Evolutionary conservation across 2,888 invertebrate species (phyloP).

Genomic region (Dynastes grantii): DNA sequence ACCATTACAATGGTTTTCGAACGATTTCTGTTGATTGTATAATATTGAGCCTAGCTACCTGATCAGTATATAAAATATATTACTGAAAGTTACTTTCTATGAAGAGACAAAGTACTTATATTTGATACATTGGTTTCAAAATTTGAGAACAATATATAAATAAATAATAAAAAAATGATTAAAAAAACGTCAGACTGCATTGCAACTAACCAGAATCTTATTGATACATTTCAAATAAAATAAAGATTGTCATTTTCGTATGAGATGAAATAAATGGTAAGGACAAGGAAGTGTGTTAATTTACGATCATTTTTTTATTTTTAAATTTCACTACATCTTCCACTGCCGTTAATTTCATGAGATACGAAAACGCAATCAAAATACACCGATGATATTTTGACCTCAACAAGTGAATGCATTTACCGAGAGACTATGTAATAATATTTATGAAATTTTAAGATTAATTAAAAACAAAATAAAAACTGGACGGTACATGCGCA

Average conservation of each 20-base stretch:
- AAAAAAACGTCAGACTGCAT: slow-evolving; percentile 49
- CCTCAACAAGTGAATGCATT: slow-evolving; percentile 48
- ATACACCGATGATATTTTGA: slow-evolving; percentile 39
- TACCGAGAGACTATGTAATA: slow-evolving; percentile 40
- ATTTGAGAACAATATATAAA: slow-evolving; percentile 47
- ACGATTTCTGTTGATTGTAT: slow-evolving; percentile 50
- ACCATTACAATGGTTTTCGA: slow-evolving; percentile 34
- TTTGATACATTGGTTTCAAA: slow-evolving; percentile 52
- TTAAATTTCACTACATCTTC: too few species aligned
- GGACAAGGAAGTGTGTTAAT: not conserved
- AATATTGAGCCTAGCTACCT: slow-evolving; percentile 56
- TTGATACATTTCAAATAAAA: slow-evolving; percentile 35
- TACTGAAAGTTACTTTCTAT: slow-evolving; percentile 50
- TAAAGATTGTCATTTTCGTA: slow-evolving; percentile 34
- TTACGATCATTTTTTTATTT: too few species aligned
- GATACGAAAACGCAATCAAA: slow-evolving; percentile 23
- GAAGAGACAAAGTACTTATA: slow-evolving; percentile 53
- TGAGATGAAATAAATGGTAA: slow-evolving; percentile 12
- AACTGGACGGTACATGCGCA: slow-evolving; percentile 42
- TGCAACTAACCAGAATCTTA: slow-evolving; percentile 32
- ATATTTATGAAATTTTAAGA: slow-evolving; percentile 27
- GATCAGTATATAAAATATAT: slow-evolving; percentile 57
- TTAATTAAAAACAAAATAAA: not conserved
- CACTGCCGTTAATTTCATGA: slow-evolving; percentile 26
- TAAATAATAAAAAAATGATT: slow-evolving; percentile 35